These are phyloP conservation scores for Montipora cactus DNA, from an alignment of 64 coral and sea anemone species.

Conservation along the genomic window DNA sequence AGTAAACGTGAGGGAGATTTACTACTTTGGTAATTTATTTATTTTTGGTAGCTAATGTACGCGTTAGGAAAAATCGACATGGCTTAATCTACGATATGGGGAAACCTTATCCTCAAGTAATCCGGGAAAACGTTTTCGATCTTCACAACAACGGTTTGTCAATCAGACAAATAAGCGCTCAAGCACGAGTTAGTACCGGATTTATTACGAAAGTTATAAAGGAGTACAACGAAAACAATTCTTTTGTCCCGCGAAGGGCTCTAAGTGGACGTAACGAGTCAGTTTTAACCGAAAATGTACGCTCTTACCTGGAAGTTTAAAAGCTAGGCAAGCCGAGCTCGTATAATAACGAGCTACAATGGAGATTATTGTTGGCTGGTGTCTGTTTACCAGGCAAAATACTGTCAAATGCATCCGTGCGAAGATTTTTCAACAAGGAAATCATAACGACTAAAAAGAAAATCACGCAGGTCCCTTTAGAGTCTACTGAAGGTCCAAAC, in stretches of 20 bases:
- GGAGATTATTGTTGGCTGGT: constrained; percentile 5
- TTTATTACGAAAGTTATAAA: constrained; percentile 39
- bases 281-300: constrained; percentile 17
- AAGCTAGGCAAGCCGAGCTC: constrained; percentile 39
- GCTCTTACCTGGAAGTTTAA: constrained; percentile 37
- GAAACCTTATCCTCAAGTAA: constrained; percentile 41
- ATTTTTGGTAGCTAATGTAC: background rate
- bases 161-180: constrained; percentile 31
- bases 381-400: constrained; percentile 21
- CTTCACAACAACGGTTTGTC: background rate
- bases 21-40: background rate
- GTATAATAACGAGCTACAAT: constrained; percentile 13
- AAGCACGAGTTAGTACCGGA: constrained; percentile 37
- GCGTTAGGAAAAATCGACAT: background rate
- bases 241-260: constrained; percentile 21
- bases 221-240: constrained; percentile 31
- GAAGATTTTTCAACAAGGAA: background rate
- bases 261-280: constrained; percentile 19
- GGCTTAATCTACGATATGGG: constrained; percentile 16
- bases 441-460: constrained; percentile 47
- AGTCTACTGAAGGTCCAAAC: constrained; percentile 15
- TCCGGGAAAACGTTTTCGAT: constrained; percentile 16
- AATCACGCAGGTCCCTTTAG: constrained; percentile 15
- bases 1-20: background rate
- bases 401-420: constrained; percentile 9